phyloP scores from a whole-genome alignment of 1,140 invertebrate species.

The Samia ricini region DNA sequence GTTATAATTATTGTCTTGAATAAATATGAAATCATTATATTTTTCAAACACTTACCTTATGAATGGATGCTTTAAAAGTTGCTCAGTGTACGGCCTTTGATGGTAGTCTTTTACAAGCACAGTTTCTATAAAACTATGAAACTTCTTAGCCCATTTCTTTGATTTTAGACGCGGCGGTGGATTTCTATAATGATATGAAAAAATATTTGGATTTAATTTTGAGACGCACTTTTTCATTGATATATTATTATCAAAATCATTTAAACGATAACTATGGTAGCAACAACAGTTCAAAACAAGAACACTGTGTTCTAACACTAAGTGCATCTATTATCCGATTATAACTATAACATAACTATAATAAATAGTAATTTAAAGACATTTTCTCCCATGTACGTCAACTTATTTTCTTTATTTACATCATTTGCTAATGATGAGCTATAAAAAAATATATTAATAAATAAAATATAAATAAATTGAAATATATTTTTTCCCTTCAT shows the following conservation, averaged over 20 bases:
- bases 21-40: neutral
- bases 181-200: constrained; percentile 78
- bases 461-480: neutral
- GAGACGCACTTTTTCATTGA: too few species aligned
- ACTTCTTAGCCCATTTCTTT: constrained; percentile 99
- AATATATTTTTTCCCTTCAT: neutral
- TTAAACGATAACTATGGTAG: too few species aligned
- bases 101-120: constrained; percentile 97
- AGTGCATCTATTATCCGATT: too few species aligned
- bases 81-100: constrained; percentile 98
- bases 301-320: too few species aligned
- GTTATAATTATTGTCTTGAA: neutral
- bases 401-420: too few species aligned
- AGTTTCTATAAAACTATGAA: constrained; percentile 87
- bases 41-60: constrained; percentile 85
- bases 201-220: neutral
- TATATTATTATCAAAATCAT: too few species aligned
- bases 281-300: too few species aligned
- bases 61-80: constrained; percentile 97
- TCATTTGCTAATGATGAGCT: too few species aligned
- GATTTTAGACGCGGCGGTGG: constrained; percentile 97
- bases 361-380: too few species aligned
- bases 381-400: too few species aligned
- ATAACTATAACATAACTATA: too few species aligned
- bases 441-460: too few species aligned